Evolutionary conservation across 37 sponge, comb jelly and placozoan genomes (phyloP).

Genomic region (Hexactinellida sp.): DNA sequence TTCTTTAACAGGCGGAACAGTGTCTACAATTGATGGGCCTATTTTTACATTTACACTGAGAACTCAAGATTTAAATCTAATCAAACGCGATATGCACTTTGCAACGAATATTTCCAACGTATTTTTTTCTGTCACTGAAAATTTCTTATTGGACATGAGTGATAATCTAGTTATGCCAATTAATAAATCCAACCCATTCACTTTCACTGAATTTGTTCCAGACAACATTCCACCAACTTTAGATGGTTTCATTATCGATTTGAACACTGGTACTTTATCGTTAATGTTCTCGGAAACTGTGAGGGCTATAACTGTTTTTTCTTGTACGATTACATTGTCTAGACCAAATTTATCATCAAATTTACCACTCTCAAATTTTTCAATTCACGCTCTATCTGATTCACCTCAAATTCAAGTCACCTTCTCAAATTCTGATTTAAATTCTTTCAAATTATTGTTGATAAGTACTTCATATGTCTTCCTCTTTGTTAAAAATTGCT

Average conservation of each 20-base stretch:
- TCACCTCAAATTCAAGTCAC: background rate
- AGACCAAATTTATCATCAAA: background rate
- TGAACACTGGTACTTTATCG: constrained; percentile 25
- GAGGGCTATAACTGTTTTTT: constrained; percentile 28
- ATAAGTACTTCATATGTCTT: background rate
- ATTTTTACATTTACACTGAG: background rate
- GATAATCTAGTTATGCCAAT: background rate
- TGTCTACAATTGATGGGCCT: background rate
- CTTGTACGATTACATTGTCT: constrained; percentile 27
- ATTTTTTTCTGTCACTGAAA: background rate
- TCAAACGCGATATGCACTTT: constrained; percentile 40
- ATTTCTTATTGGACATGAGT: background rate
- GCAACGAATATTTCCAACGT: constrained; percentile 29
- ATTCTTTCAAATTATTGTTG: background rate
- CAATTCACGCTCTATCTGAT: background rate
- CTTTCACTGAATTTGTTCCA: constrained; percentile 12
- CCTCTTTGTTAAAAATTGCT: background rate
- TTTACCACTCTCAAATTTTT: background rate
- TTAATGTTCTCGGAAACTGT: constrained; percentile 74
- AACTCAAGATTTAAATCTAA: constrained; percentile 33
- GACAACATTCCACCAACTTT: constrained; percentile 50
- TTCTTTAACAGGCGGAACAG: background rate
- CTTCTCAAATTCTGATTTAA: background rate
- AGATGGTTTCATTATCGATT: constrained; percentile 42
- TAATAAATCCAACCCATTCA: background rate